Evolutionary conservation across 2,797 vertebrate genomes (phyloP), one percentile per base, ranked within the genome.

Genomic region (Rhabdophis nuchalis): DNA sequence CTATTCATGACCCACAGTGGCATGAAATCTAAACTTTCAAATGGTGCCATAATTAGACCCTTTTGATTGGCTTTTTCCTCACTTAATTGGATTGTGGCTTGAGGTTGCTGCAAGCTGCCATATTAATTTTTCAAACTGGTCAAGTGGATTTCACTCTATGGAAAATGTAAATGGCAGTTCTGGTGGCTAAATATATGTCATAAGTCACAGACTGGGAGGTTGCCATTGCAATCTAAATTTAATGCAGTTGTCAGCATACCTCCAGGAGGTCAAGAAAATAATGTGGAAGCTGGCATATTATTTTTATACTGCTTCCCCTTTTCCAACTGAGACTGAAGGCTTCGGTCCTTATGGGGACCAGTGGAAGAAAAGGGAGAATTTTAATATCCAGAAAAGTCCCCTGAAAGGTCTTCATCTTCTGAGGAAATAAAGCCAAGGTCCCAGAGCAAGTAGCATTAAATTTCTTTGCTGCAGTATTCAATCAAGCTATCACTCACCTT

Each of bases 341-440:
- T 85, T 58, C 46, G n/a, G 29, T 20, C 72, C 36, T 93, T 82
- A 88, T 87, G 68, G 87, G 56, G 12, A 25, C 20, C 68, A 52
- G 16, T 20, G 1, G 27, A 90, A 77, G n/a, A 23, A 86, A 61
- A 32, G 36, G 68, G 85, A 52, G 68, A 88, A 93, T 90, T 90
- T 92, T 93, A 82, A 92, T 92, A 86, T 90, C 60, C 36, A 87
- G 52, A 58, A 90, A 92, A 85, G 52, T 91, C 72, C 36, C 93
- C 87, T 91, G 68, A 90, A 95, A 94, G 1, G 0, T 89, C 57
- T 94, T 93, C 0, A 86, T 41, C 61, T 85, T 90, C 58, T 58
- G 93, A 92, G 60, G 90, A 92, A 93, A 89, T 58, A 90, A 93
- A 95, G 94, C 54, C 91, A 72, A 92, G 52, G 2, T 85, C 0